phyloP scores from a whole-genome alignment of 1,140 invertebrate species.

The Zaprionus ornatus region DNA sequence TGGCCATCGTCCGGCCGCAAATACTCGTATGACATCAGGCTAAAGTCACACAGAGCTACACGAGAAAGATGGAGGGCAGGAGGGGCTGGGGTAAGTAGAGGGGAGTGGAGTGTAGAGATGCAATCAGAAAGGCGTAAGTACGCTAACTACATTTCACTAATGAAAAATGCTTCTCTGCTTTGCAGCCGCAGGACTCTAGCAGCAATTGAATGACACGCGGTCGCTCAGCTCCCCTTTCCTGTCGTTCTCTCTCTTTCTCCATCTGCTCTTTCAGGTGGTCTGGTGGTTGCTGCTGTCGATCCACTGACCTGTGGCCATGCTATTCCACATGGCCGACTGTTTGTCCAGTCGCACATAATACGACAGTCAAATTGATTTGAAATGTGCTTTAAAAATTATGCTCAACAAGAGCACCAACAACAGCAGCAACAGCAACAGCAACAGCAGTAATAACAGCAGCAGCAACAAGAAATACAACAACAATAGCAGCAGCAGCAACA shows the following conservation, averaged over 20 bases:
- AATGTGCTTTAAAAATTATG: conserved; percentile 69
- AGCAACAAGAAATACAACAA: not conserved
- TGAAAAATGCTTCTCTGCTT: conserved; percentile 16
- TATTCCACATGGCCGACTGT: conserved; percentile 60
- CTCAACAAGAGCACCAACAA: conserved; percentile 4
- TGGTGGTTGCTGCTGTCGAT: not conserved
- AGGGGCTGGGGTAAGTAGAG: not conserved
- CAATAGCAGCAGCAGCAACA: not conserved
- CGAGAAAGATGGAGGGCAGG: not conserved
- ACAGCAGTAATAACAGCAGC: not conserved
- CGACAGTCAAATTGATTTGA: conserved; percentile 66
- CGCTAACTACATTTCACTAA: conserved; percentile 31
- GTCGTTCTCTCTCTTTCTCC: not conserved
- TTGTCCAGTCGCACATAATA: conserved; percentile 61
- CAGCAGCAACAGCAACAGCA: not conserved
- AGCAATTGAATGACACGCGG: not conserved
- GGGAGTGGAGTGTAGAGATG: not conserved
- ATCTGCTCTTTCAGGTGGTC: not conserved
- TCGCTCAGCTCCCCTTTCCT: not conserved
- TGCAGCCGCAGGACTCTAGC: not conserved
- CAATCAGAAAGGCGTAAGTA: conserved; percentile 25
- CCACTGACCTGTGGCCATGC: conserved; percentile 48
- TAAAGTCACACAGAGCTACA: not conserved
- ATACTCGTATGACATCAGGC: not conserved
- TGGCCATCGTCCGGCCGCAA: not conserved